Evolutionary conservation across 2,888 invertebrate genomes (phyloP).

Genomic region (Tanypteryx hageni): DNA sequence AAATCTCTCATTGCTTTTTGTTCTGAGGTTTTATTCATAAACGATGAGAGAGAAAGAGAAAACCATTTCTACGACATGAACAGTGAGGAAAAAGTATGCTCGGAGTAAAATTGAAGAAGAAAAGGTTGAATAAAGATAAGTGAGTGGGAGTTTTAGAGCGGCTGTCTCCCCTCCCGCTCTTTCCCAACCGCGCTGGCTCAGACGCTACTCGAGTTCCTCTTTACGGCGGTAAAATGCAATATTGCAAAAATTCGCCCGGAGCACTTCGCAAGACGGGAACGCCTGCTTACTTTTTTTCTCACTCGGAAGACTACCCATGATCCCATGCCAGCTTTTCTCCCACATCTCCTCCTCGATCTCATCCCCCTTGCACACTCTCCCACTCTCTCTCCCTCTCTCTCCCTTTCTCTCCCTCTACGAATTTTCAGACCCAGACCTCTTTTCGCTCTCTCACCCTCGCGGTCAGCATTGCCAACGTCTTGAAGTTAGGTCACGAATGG

Average conservation of each 20-base stretch:
- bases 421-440: no score
- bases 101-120: neutral
- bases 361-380: neutral
- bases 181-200: neutral
- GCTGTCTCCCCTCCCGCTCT: neutral
- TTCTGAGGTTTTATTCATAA: neutral
- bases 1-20: neutral
- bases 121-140: neutral
- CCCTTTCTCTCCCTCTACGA: no score
- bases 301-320: neutral
- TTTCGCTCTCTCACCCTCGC: no score
- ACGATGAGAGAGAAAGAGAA: neutral
- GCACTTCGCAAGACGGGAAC: neutral
- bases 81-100: neutral
- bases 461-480: no score
- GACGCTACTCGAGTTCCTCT: neutral
- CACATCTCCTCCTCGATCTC: conserved; percentile 6
- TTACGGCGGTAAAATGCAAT: neutral
- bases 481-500: no score
- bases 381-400: neutral
- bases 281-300: neutral
- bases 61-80: neutral
- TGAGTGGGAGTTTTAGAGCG: neutral
- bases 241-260: neutral
- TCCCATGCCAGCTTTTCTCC: no score